Percentiles rank a stretch among this genome's conserved stretches.
Conservation (phyloP, 2,888 invertebrate genomes). For the Drosophila mayaguana region DNA sequence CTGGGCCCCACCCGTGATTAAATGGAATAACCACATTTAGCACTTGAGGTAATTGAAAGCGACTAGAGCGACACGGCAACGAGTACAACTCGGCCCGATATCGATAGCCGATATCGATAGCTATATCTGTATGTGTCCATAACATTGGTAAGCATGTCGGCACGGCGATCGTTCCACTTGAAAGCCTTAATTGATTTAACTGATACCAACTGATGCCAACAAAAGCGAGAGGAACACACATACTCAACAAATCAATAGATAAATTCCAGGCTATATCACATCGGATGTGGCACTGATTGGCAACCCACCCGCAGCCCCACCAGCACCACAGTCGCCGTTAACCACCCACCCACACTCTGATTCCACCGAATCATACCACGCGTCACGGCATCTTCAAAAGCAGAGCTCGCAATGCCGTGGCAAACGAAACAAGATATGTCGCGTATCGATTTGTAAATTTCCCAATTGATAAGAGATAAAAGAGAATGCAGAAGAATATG, state of each 20-base stretch:
- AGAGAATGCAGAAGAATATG: background rate
- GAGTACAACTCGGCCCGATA: slow-evolving; percentile 36
- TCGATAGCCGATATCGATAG: slow-evolving; percentile 32
- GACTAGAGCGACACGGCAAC: slow-evolving; percentile 47
- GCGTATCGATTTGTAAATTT: slow-evolving; percentile 82
- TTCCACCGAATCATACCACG: slow-evolving; percentile 24
- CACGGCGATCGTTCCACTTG: slow-evolving; percentile 75
- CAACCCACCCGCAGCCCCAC: slow-evolving; percentile 10
- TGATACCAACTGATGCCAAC: slow-evolving; percentile 68
- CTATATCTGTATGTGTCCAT: slow-evolving; percentile 21
- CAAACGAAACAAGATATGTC: slow-evolving; percentile 57
- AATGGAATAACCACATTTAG: slow-evolving; percentile 80
- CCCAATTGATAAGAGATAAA: slow-evolving; percentile 71
- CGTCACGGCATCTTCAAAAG: slow-evolving; percentile 74
- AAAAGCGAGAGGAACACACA: slow-evolving; percentile 42
- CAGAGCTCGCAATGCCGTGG: slow-evolving; percentile 36
- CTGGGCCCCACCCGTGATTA: slow-evolving; percentile 69
- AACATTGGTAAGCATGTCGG: slow-evolving; percentile 69
- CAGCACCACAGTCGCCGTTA: slow-evolving; percentile 23
- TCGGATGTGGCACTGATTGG: slow-evolving; percentile 75
- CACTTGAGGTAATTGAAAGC: slow-evolving; percentile 76
- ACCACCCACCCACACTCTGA: slow-evolving; percentile 9
- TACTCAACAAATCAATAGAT: slow-evolving; percentile 76
- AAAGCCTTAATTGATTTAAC: slow-evolving; percentile 81
- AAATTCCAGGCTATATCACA: slow-evolving; percentile 56